Conservation (phyloP, 1,140 invertebrate genomes). For the Coelopa frigida region DNA sequence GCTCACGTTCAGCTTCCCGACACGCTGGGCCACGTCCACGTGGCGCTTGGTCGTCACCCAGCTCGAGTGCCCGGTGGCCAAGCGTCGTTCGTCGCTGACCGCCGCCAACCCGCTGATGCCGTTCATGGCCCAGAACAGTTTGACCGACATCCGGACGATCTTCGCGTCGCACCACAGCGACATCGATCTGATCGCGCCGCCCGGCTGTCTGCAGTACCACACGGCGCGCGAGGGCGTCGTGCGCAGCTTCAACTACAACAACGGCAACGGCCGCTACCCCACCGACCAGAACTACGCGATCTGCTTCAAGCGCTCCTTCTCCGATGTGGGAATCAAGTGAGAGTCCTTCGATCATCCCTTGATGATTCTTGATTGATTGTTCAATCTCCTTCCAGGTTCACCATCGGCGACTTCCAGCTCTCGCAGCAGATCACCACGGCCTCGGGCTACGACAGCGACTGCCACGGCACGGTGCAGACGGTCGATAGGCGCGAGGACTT, state of each 20-base stretch:
- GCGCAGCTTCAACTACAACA: constrained; percentile 34
- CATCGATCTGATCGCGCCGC: constrained; percentile 34
- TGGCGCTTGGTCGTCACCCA: constrained; percentile 28
- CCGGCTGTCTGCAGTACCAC: constrained; percentile 34
- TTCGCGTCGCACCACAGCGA: constrained; percentile 35
- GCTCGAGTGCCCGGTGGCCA: constrained; percentile 28
- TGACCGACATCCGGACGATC: constrained; percentile 34
- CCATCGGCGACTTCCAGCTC: constrained; percentile 11
- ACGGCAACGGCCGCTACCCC: constrained; percentile 44
- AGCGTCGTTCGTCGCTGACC: constrained; percentile 10
- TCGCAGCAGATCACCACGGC: background rate
- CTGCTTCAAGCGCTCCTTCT: too few species aligned
- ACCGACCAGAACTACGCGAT: constrained; percentile 44
- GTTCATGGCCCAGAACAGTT: constrained; percentile 18
- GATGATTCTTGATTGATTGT: constrained; percentile 18
- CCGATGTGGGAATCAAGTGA: constrained; percentile 49
- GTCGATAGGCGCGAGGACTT: constrained; percentile 31
- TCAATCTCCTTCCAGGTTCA: constrained; percentile 20
- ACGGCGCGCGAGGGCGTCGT: constrained; percentile 24
- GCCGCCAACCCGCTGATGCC: constrained; percentile 10
- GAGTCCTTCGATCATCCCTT: constrained; percentile 45
- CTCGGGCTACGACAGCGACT: constrained; percentile 12
- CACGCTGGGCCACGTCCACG: background rate
- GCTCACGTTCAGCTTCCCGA: constrained; percentile 24
- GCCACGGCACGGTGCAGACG: constrained; percentile 10